phyloP scores from a whole-genome alignment of 1,140 invertebrate species.

The Hormaphis cornu region DNA sequence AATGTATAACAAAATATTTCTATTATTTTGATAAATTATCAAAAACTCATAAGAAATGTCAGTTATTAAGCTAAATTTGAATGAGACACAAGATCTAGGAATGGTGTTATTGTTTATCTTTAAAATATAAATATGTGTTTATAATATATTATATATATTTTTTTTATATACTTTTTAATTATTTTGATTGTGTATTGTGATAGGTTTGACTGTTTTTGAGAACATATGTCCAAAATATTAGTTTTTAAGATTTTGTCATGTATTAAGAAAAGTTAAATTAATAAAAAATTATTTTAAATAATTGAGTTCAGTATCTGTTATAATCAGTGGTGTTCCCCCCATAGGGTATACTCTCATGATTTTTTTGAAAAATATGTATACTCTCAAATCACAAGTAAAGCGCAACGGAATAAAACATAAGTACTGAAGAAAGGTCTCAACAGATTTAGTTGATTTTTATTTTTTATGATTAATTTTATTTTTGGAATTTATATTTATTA shows the following conservation, averaged over 20 bases:
- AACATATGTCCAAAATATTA: conserved; percentile 18
- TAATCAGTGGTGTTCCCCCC: not conserved
- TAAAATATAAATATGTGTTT: not conserved
- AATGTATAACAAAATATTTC: not conserved
- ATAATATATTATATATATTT: conserved; percentile 23
- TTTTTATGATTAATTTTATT: too few species aligned
- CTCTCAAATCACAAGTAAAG: too few species aligned
- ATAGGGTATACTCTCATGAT: not conserved
- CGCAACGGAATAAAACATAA: too few species aligned
- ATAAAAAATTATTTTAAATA: conserved; percentile 24
- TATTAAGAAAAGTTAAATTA: conserved; percentile 10
- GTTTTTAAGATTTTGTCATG: conserved; percentile 21
- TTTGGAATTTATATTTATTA: too few species aligned
- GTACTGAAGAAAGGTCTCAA: too few species aligned
- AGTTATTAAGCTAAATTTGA: not conserved
- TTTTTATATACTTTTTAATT: conserved; percentile 4
- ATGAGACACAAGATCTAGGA: conserved; percentile 1
- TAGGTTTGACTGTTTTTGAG: conserved; percentile 11
- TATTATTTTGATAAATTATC: not conserved
- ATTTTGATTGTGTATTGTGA: conserved; percentile 19
- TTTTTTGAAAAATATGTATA: too few species aligned
- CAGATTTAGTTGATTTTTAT: too few species aligned
- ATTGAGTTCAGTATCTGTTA: not conserved
- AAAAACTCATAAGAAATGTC: not conserved
- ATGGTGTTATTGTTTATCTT: not conserved